phyloP scores from a whole-genome alignment of 2,797 vertebrate genomes.

The Anisognathus igniventris region DNA sequence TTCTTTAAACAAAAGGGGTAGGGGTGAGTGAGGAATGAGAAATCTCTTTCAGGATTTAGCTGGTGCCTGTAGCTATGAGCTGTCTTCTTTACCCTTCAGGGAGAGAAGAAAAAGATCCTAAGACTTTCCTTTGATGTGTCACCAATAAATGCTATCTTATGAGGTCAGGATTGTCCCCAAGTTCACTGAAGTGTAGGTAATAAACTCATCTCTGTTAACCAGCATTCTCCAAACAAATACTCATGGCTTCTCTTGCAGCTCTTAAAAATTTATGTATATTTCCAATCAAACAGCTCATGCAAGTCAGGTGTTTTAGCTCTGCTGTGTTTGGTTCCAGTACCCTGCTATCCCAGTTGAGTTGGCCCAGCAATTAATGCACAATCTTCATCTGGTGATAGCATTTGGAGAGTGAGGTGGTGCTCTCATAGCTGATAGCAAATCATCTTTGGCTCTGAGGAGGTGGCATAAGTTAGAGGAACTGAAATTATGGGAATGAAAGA shows the following conservation, averaged over 20 bases:
- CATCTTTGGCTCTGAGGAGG: not conserved
- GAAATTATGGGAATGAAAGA: not conserved
- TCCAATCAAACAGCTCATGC: not conserved
- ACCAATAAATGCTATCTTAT: not conserved
- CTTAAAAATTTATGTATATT: not conserved
- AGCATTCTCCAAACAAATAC: not conserved
- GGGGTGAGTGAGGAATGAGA: not conserved
- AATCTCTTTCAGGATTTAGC: not conserved
- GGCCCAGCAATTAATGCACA: not conserved
- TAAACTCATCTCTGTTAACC: not conserved
- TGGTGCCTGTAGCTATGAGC: not conserved
- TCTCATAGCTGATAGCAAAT: not conserved
- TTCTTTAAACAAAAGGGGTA: not conserved
- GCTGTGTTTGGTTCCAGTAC: not conserved
- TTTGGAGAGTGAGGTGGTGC: not conserved
- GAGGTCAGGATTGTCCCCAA: not conserved
- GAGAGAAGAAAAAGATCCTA: not conserved
- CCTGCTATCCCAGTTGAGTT: not conserved
- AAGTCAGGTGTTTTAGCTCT: not conserved
- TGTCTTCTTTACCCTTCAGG: not conserved
- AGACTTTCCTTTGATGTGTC: not conserved
- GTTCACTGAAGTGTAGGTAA: not conserved
- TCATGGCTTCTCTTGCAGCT: not conserved
- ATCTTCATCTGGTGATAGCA: fast-evolving
- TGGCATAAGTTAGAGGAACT: not conserved